A percentile compares a stretch with the other conserved stretches of the same genome.
phyloP scores from a whole-genome alignment of 2,888 invertebrate genomes.

The Tenthredo mesomela region DNA sequence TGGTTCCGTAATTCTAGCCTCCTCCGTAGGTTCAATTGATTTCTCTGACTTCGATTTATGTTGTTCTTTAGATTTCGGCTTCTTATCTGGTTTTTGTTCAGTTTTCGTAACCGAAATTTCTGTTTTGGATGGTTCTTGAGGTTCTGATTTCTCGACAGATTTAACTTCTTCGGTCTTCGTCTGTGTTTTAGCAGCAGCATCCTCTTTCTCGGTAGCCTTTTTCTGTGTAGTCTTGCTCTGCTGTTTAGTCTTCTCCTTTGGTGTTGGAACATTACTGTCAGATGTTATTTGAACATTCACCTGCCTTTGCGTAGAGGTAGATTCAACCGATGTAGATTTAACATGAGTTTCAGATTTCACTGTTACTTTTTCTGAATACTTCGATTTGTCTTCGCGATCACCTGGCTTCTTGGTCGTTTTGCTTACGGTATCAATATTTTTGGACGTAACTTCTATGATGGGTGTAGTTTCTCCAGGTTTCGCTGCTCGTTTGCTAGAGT shows the following conservation, averaged over 20 bases:
- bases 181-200: conserved; percentile 19
- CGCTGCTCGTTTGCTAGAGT: conserved; percentile 61
- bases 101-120: conserved; percentile 40
- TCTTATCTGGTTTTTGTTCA: conserved; percentile 53
- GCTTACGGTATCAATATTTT: conserved; percentile 48
- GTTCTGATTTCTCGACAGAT: conserved; percentile 38
- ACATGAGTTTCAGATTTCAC: conserved; percentile 13
- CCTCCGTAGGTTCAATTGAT: conserved; percentile 34
- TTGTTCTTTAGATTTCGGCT: conserved; percentile 43
- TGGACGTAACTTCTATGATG: conserved; percentile 35
- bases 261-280: conserved; percentile 34
- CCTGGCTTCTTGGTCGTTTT: conserved; percentile 1
- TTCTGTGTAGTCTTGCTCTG: background rate
- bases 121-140: conserved; percentile 39
- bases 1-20: conserved; percentile 36
- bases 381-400: conserved; percentile 39
- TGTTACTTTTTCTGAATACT: conserved; percentile 12
- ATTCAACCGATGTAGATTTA: background rate
- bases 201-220: background rate
- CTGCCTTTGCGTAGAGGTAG: background rate
- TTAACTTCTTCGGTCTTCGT: conserved; percentile 36
- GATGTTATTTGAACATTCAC: conserved; percentile 17
- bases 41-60: conserved; percentile 4
- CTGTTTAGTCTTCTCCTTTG: conserved; percentile 41
- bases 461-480: conserved; percentile 44